phyloP scores from a whole-genome alignment of 1,140 invertebrate species.

The Bombus turneri region DNA sequence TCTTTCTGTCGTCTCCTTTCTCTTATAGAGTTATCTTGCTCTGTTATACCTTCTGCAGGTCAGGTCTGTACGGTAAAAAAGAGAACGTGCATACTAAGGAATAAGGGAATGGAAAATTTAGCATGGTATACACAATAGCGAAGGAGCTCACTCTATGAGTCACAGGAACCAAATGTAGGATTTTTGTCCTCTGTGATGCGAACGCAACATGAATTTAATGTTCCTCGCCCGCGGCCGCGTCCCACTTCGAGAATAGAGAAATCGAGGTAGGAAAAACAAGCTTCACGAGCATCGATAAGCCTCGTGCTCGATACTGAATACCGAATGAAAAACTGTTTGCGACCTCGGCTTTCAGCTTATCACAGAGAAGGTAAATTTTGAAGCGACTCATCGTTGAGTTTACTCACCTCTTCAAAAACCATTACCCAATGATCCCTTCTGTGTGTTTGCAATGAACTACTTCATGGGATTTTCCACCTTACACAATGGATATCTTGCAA shows the following conservation, averaged over 20 bases:
- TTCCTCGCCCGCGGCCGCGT: conserved; percentile 11
- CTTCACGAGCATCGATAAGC: conserved; percentile 10
- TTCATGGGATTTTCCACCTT: neutral
- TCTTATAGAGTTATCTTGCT: neutral
- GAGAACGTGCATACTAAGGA: neutral
- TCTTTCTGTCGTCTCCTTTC: neutral
- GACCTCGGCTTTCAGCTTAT: conserved; percentile 7
- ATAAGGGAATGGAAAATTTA: conserved; percentile 63
- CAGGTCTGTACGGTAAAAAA: neutral
- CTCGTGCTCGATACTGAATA: conserved; percentile 11
- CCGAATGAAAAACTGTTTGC: conserved; percentile 15
- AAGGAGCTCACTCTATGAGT: neutral
- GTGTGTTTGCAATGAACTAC: neutral
- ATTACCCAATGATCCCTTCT: neutral
- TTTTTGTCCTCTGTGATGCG: conserved; percentile 10
- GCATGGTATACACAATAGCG: neutral
- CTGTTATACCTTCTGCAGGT: neutral
- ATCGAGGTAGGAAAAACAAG: conserved; percentile 50
- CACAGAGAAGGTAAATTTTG: conserved; percentile 27
- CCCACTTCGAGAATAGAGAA: conserved; percentile 43
- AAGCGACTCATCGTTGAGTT: conserved; percentile 2
- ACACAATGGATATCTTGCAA: neutral
- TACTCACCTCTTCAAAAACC: conserved; percentile 15
- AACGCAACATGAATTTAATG: conserved; percentile 44
- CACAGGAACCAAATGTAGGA: neutral